Conservation (phyloP, 2,113 vertebrate species). For the Ciconia maguari region DNA sequence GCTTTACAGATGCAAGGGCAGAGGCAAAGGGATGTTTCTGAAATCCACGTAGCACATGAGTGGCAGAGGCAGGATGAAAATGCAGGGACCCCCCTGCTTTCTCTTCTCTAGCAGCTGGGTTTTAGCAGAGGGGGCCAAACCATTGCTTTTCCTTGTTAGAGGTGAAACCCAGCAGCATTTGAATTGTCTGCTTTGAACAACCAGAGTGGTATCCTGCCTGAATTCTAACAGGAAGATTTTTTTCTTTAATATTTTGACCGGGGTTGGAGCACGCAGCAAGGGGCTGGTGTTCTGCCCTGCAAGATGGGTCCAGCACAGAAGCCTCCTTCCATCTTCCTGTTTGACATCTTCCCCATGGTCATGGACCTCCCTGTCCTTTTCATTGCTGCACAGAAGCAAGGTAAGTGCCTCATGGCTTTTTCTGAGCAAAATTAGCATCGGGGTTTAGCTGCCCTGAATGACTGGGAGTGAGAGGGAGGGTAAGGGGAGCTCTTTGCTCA, state of each 20-base stretch:
- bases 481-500: background rate
- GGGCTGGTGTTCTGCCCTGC: background rate
- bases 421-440: background rate
- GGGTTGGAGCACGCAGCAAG: background rate
- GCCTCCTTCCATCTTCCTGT: rapidly evolving
- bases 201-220: background rate
- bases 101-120: background rate
- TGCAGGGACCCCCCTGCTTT: background rate
- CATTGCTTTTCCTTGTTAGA: background rate
- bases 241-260: background rate
- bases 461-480: background rate
- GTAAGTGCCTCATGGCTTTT: background rate
- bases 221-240: background rate
- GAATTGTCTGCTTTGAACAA: background rate
- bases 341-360: background rate
- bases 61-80: background rate
- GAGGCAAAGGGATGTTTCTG: background rate
- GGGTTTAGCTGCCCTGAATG: background rate
- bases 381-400: background rate
- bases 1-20: background rate
- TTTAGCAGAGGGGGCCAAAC: background rate
- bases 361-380: background rate
- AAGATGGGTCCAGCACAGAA: background rate
- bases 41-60: background rate
- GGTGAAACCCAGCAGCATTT: background rate